phyloP scores from a whole-genome alignment of 2,888 invertebrate genomes.

The Tryphoninae sp. region DNA sequence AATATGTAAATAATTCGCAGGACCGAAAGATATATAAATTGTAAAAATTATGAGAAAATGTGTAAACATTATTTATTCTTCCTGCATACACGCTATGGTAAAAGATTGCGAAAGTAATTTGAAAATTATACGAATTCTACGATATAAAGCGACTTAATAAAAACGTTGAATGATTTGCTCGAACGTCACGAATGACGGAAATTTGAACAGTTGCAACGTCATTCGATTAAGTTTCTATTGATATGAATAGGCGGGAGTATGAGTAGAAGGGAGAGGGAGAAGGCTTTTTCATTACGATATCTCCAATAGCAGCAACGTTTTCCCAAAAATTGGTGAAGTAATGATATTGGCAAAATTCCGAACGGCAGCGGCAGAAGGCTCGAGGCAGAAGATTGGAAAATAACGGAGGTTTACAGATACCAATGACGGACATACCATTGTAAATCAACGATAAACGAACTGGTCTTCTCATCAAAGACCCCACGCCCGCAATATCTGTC shows the following conservation, averaged over 20 bases:
- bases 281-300: background rate
- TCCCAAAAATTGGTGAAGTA: background rate
- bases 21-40: too few relatives aligned
- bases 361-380: background rate
- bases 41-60: too few relatives aligned
- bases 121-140: background rate
- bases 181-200: background rate
- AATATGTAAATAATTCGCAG: too few relatives aligned
- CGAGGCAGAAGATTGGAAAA: background rate
- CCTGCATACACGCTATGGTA: too few relatives aligned
- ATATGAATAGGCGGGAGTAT: too few relatives aligned
- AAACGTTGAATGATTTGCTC: background rate
- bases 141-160: background rate
- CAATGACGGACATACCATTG: constrained; percentile 65
- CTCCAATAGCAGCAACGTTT: background rate
- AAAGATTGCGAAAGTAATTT: background rate
- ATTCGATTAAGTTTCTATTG: background rate
- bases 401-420: constrained; percentile 10
- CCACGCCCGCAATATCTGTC: constrained; percentile 70
- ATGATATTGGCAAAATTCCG: background rate
- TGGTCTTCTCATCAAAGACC: constrained; percentile 72
- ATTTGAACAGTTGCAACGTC: background rate
- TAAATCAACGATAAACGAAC: constrained; percentile 76
- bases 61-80: too few relatives aligned
- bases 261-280: background rate